These are phyloP conservation scores for Mirza zaza DNA, from an alignment of 2,113 vertebrate species.

Conservation along the genomic window DNA sequence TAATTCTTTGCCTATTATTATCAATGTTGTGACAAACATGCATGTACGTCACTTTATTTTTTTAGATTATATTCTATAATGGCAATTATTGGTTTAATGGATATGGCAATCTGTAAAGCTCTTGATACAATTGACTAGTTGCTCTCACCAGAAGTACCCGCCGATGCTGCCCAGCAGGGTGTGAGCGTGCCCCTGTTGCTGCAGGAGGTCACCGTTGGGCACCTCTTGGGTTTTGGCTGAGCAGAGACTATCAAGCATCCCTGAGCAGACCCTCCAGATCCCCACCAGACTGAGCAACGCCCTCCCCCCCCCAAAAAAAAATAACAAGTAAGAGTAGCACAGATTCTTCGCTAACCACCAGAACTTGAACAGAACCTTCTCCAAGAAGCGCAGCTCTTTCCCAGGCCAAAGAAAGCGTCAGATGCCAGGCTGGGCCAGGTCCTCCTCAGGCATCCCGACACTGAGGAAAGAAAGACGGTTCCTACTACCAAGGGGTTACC, in stretches of 20 bases:
- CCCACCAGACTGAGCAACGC: not conserved
- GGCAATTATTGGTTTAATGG: not conserved
- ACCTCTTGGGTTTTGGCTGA: not conserved
- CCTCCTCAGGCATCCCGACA: not conserved
- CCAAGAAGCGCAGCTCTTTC: not conserved
- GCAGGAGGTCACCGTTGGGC: rapidly evolving
- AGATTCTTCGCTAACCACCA: not conserved
- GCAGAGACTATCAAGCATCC: not conserved
- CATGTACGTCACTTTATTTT: not conserved
- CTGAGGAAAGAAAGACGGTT: not conserved
- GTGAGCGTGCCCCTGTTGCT: too few relatives aligned
- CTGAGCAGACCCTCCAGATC: not conserved
- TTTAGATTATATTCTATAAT: not conserved
- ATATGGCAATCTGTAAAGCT: not conserved
- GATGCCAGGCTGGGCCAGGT: not conserved
- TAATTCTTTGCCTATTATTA: not conserved
- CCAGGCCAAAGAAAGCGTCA: not conserved
- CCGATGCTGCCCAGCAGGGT: not conserved
- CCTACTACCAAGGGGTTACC: not conserved
- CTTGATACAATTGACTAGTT: not conserved
- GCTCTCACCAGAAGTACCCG: not conserved
- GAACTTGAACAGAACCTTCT: not conserved
- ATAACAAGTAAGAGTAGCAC: not conserved
- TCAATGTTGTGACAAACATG: not conserved
- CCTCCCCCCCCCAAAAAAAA: not conserved